Evolutionary conservation across 2,113 vertebrate species (phyloP), one percentile per base, ranked within the genome.

Genomic region (Sinocyclocheilus anshuiensis): DNA sequence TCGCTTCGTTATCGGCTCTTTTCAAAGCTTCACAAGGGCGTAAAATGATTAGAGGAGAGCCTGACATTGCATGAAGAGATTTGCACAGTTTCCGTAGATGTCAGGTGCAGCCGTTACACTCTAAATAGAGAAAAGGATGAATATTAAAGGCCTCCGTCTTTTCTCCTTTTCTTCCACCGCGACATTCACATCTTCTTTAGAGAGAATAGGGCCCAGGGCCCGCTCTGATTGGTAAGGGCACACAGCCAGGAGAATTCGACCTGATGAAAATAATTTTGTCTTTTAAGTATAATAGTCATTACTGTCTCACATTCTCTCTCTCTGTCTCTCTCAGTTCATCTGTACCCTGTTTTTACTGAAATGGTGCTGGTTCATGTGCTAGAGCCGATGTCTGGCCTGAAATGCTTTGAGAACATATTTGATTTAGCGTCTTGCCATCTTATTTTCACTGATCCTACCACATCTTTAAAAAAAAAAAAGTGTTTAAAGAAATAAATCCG

Each of bases 11-110:
- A 93, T 93, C 93, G 88, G 85, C 88, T 90, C 89, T 89, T 91
- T 92, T 92, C 92, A 93, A 93, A 93, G 92, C 93, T 90, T 88
- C 89, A 85, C 87, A 90, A 91, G 89, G 89, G 92, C 71, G 88
- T 93, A 90, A 94, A 94, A 95, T 94, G 94, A 95, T 94, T 94
- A 94, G 93, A 94, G 93, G 91, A 92, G 72, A 91, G 91, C 92
- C 92, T 92, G 92, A 95, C 94, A 94, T 93, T 92, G 93, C 92
- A 91, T 91, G 91, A 88, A 90, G 92, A 93, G 93, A 93, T 91
- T 92, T 90, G 85, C 91, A 91, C 87, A 89, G 90, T 92, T 90
- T 92, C 91, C 83, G 76, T 90, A 89, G 93, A 92, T 88, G 92
- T 91, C 92, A 94, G 92, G 92, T 92, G 91, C 92, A 92, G 93